A percentile compares a stretch with the other conserved stretches of the same genome.
phyloP scores from a whole-genome alignment of 2,888 invertebrate species.

The Philonicus albiceps region DNA sequence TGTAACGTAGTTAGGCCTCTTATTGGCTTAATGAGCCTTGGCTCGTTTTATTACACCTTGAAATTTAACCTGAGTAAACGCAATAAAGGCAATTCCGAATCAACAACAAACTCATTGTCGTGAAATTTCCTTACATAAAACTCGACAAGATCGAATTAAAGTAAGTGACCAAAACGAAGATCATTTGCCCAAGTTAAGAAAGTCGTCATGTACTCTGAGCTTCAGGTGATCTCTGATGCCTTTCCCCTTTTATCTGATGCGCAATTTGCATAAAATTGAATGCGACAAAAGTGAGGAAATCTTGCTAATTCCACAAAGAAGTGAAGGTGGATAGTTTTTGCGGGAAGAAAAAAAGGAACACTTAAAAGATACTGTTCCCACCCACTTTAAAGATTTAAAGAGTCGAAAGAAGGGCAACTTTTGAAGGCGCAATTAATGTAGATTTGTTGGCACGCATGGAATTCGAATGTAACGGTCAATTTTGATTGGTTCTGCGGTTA shows the following conservation, averaged over 20 bases:
- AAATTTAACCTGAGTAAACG: not conserved
- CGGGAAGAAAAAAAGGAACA: not conserved
- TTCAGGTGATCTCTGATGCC: not conserved
- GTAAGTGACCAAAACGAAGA: not conserved
- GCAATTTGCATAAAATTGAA: not conserved
- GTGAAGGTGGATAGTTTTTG: not conserved
- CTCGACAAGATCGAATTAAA: not conserved
- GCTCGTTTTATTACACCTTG: not conserved
- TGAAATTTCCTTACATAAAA: not conserved
- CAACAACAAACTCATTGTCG: not conserved
- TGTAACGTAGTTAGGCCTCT: not conserved
- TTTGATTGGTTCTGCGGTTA: not conserved
- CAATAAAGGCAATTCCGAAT: not conserved
- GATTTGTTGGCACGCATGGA: not conserved
- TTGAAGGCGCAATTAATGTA: not conserved
- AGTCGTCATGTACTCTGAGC: not conserved
- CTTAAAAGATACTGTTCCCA: not conserved
- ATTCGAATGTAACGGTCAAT: not conserved
- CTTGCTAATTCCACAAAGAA: not conserved
- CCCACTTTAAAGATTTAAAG: not conserved
- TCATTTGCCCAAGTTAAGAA: not conserved
- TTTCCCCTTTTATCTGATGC: not conserved
- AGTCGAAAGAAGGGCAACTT: not conserved
- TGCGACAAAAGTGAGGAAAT: not conserved
- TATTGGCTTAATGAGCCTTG: not conserved